Base-by-base conservation (phyloP, 2,797 vertebrate species). In the Toxotes lorentzi region DNA sequence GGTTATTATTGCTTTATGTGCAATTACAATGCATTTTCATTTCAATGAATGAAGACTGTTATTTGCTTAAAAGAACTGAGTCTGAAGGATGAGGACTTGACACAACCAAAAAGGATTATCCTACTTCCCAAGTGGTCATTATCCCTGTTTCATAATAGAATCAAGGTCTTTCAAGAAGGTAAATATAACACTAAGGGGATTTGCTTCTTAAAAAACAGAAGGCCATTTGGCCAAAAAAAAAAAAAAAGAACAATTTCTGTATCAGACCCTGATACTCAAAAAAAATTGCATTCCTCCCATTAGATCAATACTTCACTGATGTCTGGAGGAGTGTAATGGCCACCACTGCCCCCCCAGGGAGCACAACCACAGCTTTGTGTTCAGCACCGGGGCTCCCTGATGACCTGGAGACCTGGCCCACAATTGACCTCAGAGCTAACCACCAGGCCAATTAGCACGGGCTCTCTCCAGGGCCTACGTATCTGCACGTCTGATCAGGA, bases 401-500 rank as follows among this genome's bases (percentile, higher is more conserved):
- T 88, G 88, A 86, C 89, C 85, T 58, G 30, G 12, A 72, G 83
- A 83, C 67, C 54, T 83, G 76, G 85, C 88, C 88, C 71, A 70
- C 83, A 64, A 70, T 79, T 90, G 90, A 94, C 86, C 91, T 82
- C 50, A 48, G 51, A n/a, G 81, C 81, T 85, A 89, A 91, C 86
- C 86, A 85, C 81, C 76, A 80, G 59, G 74, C 86, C 89, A 93
- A 92, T 94, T 94, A 93, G 82, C 71, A 79, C 35, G 0, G 56
- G 56, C 24, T 76, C 67, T 80, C 86, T 90, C 81, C 16, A 53
- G 83, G 73, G 82, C 53, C 72, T 61, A 57, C 72, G 70, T 84
- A 87, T 88, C 82, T 65, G 70, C 40, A 84, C 81, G 76, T 63
- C 56, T 72, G 86, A 90, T 90, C 79, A 89, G 27, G 74, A 87